Base-by-base conservation (phyloP, 1,140 invertebrate genomes). In the Drosophila nasuta region DNA sequence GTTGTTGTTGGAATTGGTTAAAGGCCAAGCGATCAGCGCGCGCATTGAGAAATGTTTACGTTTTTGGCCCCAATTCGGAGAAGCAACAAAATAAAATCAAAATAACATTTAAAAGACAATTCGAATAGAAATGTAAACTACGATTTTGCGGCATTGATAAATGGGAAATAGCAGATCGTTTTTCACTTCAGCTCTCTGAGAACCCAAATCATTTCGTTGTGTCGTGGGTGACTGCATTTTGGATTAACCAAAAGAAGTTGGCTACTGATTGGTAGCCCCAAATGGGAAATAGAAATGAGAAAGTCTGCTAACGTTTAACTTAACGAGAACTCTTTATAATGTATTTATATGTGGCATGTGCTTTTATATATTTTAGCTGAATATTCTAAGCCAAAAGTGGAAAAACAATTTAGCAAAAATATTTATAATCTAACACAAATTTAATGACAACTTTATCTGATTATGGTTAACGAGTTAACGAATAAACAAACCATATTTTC, bases 21-120 rank as follows among this genome's bases (percentile, higher is more conserved):
- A 82, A 82, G 79, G 75, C 79, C 79, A 82, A 74, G 69, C 65
- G 71, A 68, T 65, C 73, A 67, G 67, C 66, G 73, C 74, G 79
- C 64, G 75, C 81, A 83, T 83, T 83, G 81, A 81, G 81, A 85
- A 85, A 83, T 80, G 81, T 80, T 73, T 73, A 58, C 58, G 45
- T 38, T 75, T 25, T 57, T 57, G 54, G 54, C 54, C 54, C 54
- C 33, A 41, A 57, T 57, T 57, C 41, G 51, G 45, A 28, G 45
- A 28, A 30, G 13, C 48, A 35, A 51, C 11, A 17, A 68, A 58
- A 65, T n/a, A 41, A 62, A 76, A 76, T 58, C 48, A 43, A 56
- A 75, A 70, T 74, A 83, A 85, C 81, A 83, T 83, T 83, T 83
- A 82, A 82, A 85, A 80, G 28, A 77, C 81, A 69, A 56, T 85